phyloP scores from a whole-genome alignment of 2,797 vertebrate species.

The Rachycentron canadum region DNA sequence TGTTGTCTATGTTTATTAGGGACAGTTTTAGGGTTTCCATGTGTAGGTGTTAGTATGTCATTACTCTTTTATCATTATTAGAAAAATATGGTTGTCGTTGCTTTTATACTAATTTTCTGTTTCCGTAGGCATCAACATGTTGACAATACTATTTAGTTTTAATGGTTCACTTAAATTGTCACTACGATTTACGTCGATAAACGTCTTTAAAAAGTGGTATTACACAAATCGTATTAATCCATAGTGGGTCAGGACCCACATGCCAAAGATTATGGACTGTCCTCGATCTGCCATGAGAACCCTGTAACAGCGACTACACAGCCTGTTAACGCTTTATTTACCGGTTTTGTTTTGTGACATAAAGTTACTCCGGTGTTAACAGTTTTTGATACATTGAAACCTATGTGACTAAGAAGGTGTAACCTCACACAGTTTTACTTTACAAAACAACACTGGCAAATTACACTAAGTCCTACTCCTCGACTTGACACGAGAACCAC shows the following conservation, averaged over 20 bases:
- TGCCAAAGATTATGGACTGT: neutral
- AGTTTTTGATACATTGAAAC: constrained; percentile 70
- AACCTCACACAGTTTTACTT: constrained; percentile 81
- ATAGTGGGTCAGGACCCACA: neutral
- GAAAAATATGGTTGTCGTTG: neutral
- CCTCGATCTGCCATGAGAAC: constrained; percentile 1
- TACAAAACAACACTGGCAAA: constrained; percentile 78
- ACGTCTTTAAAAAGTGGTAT: constrained; percentile 25
- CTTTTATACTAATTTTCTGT: neutral
- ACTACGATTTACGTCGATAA: constrained; percentile 16
- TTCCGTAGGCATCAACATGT: constrained; percentile 20
- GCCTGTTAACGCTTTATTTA: constrained; percentile 16
- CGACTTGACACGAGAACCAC: constrained; percentile 77
- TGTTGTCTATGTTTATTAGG: neutral
- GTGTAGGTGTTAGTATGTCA: neutral
- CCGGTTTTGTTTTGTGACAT: constrained; percentile 59
- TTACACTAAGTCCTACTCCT: constrained; percentile 67
- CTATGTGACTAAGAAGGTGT: constrained; percentile 81
- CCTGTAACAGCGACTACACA: neutral
- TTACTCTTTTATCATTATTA: neutral
- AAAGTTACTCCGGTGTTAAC: constrained; percentile 53
- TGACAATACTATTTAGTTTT: constrained; percentile 1
- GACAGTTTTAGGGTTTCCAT: constrained; percentile 7
- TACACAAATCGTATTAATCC: constrained; percentile 1
- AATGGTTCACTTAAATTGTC: constrained; percentile 1